Evolutionary conservation across 2,888 invertebrate species (phyloP), one percentile per base, ranked within the genome.

Genomic region (Ornithoptera alexandrae): DNA sequence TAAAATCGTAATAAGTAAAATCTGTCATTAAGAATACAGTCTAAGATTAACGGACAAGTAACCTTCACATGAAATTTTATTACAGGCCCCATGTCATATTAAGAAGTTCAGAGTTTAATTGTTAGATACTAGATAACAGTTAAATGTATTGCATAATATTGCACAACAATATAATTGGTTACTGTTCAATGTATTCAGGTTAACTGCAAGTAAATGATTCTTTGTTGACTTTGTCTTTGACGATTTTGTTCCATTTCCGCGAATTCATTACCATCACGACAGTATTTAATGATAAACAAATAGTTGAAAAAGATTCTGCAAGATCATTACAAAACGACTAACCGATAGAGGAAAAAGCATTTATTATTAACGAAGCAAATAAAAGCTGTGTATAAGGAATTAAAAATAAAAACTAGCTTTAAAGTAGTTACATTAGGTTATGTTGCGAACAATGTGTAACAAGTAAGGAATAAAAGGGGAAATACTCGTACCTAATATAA

Each of bases 81-180:
- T 46, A 42, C 58, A 20, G 58, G 46, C 24, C 36, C 36, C 30
- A 57, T 62, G 57, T 46, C 36, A 57, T 30, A 3, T 64, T 18
- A 50, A 18, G 3, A 18, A 63, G 59, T 59, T 69, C 59, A 66
- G 67, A 66, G 67, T 65, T 68, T 65, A 68, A 68, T 67, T 39
- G 12, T 69, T 46, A 60, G 69, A 30, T 61, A 67, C 66, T 68
- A 59, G 59, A 64, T 63, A 56, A 39, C 56, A 67, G 59, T 66
- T 8, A 42, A 15, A 2, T 30, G 22, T 50, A 64, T 70, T 70
- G 56, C 67, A 56, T 67, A 67, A 67, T 39, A 60, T 67, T 67
- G 46, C 15, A 57, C 67, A 67, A 67, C 56, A 64, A 67, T 24
- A 53, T 66, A 30, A 42, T 15, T 17, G 39, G 56, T 46, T 58